Conservation (phyloP, 2,888 invertebrate genomes). For the Chymomyza caudatula region DNA sequence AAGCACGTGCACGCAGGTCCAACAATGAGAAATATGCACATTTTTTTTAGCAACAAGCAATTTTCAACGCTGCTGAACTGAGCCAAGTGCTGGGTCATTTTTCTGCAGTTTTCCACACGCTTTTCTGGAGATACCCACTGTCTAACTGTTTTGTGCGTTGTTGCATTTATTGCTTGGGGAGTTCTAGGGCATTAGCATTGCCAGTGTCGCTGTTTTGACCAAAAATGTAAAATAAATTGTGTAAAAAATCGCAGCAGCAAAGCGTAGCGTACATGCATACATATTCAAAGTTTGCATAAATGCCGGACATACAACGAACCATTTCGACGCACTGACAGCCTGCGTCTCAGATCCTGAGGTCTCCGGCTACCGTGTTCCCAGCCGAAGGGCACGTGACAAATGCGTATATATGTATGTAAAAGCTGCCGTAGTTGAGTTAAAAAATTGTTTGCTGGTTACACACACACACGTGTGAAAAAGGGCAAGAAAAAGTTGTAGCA, state of each 20-base stretch:
- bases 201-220: not conserved
- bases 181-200: not conserved
- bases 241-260: slow-evolving; percentile 32
- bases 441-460: slow-evolving; percentile 17
- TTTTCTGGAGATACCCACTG: not conserved
- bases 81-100: not conserved
- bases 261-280: not conserved
- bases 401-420: slow-evolving; percentile 59
- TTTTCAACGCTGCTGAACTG: slow-evolving; percentile 9
- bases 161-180: not conserved
- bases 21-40: slow-evolving; percentile 6
- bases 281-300: slow-evolving; percentile 36
- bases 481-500: slow-evolving; percentile 12
- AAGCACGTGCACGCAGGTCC: too few relatives aligned
- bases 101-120: not conserved
- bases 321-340: slow-evolving; percentile 20
- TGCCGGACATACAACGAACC: slow-evolving; percentile 55
- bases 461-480: slow-evolving; percentile 12
- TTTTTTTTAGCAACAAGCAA: slow-evolving; percentile 10
- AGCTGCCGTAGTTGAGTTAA: slow-evolving; percentile 28
- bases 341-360: slow-evolving; percentile 26
- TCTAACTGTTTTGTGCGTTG: not conserved
- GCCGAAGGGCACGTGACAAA: slow-evolving; percentile 38
- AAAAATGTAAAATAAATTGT: slow-evolving; percentile 53
- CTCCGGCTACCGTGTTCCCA: slow-evolving; percentile 16